phyloP scores from a whole-genome alignment of 2,888 invertebrate genomes.

The Cosmia trapezina region DNA sequence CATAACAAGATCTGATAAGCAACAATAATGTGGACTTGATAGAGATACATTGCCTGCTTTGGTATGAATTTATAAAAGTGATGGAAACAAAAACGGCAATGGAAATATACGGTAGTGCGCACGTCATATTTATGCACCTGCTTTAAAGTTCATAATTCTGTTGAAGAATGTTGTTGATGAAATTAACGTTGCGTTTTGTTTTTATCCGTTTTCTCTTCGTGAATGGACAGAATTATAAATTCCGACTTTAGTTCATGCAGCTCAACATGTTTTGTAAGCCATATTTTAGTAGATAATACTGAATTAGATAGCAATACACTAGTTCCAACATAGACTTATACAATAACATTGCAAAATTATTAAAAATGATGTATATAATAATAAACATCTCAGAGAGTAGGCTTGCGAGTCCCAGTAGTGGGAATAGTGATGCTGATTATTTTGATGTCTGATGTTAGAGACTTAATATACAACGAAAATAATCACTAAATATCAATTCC shows the following conservation, averaged over 20 bases:
- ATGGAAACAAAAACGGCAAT: not conserved
- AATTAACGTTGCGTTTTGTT: constrained; percentile 23
- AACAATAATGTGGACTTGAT: not conserved
- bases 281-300: not conserved
- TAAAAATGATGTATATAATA: not conserved
- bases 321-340: not conserved
- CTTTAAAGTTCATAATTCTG: constrained; percentile 13
- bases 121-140: not conserved
- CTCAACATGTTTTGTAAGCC: not conserved
- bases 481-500: not conserved
- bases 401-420: not conserved
- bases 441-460: not conserved
- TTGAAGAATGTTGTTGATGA: constrained; percentile 43
- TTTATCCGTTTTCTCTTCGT: constrained; percentile 34
- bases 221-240: constrained; percentile 11
- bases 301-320: not conserved
- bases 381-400: not conserved
- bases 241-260: not conserved
- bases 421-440: not conserved
- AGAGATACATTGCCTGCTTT: not conserved
- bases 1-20: constrained; percentile 18
- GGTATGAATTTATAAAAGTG: not conserved
- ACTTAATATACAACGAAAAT: not conserved
- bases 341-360: not conserved
- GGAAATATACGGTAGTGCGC: not conserved